phyloP scores from a whole-genome alignment of 2,797 vertebrate species.

The Malacoraja senta region DNA sequence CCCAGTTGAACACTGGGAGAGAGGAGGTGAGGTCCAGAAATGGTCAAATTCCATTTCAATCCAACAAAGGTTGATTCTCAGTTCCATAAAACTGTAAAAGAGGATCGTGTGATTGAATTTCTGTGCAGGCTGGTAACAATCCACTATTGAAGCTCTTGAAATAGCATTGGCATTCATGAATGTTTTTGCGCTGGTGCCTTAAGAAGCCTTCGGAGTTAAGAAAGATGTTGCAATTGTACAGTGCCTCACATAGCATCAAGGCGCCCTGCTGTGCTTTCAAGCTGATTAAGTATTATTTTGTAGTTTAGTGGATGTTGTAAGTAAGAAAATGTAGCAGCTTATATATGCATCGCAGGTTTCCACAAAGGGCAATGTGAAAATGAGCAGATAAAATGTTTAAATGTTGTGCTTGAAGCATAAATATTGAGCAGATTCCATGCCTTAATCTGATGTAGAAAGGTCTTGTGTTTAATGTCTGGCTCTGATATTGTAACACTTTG shows the following conservation, averaged over 20 bases:
- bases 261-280: background rate
- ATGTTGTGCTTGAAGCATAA: background rate
- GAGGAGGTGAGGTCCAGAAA: no score
- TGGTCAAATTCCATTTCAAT: no score
- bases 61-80: no score
- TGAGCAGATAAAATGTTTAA: background rate
- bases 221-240: background rate
- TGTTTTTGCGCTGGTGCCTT: background rate
- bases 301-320: background rate
- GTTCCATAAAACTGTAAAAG: no score
- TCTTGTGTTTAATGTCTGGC: background rate
- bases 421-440: background rate
- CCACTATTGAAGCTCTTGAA: background rate
- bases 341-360: background rate
- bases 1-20: no score
- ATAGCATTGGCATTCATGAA: background rate
- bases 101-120: no score
- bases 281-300: background rate
- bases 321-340: background rate
- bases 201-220: background rate
- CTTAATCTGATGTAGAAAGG: background rate
- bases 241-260: background rate
- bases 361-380: background rate
- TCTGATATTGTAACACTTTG: background rate
- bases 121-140: background rate